phyloP scores from a whole-genome alignment of 2,113 vertebrate genomes.

The Vulpes vulpes region DNA sequence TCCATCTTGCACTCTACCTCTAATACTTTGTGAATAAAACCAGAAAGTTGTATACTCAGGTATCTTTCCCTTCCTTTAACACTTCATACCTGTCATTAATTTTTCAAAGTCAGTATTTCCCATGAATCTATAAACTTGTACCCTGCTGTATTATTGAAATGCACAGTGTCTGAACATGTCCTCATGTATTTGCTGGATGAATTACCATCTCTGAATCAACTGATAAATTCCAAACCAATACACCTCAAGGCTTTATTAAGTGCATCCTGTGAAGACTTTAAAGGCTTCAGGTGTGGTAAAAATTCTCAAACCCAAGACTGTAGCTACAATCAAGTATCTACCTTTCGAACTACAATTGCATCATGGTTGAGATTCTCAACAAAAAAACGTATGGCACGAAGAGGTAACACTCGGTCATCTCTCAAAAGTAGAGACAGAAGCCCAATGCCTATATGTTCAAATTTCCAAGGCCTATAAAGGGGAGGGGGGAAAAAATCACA shows the following conservation, averaged over 20 bases:
- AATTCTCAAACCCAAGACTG: constrained; percentile 8
- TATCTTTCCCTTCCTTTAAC: background rate
- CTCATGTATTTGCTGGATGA: background rate
- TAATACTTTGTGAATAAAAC: constrained; percentile 6
- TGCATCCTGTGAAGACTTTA: constrained; percentile 18
- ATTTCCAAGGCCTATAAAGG: constrained; percentile 96
- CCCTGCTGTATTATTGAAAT: background rate
- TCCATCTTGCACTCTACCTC: background rate
- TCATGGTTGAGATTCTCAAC: constrained; percentile 98
- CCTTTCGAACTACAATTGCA: constrained; percentile 97
- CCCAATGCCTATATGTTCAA: constrained; percentile 97
- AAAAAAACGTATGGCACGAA: constrained; percentile 93
- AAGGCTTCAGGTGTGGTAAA: background rate
- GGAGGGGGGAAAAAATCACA: background rate
- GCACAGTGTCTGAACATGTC: background rate
- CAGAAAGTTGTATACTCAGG: background rate
- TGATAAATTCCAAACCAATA: background rate
- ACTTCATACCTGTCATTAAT: background rate
- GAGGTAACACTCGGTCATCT: constrained; percentile 94
- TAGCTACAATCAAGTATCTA: constrained; percentile 75
- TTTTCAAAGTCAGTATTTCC: constrained; percentile 41
- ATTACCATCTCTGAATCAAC: background rate
- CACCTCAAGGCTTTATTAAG: background rate
- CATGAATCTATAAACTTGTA: background rate
- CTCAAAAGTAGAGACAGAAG: constrained; percentile 96